Evolutionary conservation across 1,140 invertebrate species (phyloP).

Genomic region (Coboldia fuscipes): DNA sequence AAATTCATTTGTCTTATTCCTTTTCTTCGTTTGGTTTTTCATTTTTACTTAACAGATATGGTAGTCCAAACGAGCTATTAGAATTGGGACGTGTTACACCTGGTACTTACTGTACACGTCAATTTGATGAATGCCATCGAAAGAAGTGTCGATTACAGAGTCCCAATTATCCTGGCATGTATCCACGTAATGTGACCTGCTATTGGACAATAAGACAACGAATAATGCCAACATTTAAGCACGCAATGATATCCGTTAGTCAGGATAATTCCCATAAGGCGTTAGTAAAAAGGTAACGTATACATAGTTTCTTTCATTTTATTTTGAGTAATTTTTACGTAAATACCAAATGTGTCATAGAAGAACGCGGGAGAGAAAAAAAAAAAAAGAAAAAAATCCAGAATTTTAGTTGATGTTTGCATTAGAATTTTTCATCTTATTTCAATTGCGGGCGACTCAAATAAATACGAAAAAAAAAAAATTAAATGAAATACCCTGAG

Average conservation of each 20-base stretch:
- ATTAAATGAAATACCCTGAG: no score
- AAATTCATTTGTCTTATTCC: no score
- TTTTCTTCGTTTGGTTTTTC: no score
- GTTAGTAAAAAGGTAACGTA: conserved; percentile 36
- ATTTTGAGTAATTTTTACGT: neutral
- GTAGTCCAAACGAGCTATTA: conserved; percentile 41
- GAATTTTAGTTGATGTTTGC: no score
- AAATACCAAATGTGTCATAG: no score
- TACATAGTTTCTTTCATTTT: neutral
- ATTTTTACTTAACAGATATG: conserved; percentile 27
- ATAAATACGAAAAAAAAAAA: no score
- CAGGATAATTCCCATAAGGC: conserved; percentile 48
- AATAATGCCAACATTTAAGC: conserved; percentile 64
- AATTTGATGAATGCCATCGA: conserved; percentile 69
- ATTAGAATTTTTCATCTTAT: no score
- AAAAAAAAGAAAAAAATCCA: no score
- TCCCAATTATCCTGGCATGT: conserved; percentile 83
- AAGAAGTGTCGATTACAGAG: conserved; percentile 58
- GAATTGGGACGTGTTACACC: conserved; percentile 60
- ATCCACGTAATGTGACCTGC: conserved; percentile 70
- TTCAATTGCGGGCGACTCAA: no score
- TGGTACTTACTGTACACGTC: conserved; percentile 67
- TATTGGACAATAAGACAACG: conserved; percentile 61
- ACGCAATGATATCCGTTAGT: conserved; percentile 65
- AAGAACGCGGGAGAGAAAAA: no score